A percentile compares a stretch with the other conserved stretches of the same genome.
Conservation (phyloP, 2,888 invertebrate species). For the Coleophora deauratella region DNA sequence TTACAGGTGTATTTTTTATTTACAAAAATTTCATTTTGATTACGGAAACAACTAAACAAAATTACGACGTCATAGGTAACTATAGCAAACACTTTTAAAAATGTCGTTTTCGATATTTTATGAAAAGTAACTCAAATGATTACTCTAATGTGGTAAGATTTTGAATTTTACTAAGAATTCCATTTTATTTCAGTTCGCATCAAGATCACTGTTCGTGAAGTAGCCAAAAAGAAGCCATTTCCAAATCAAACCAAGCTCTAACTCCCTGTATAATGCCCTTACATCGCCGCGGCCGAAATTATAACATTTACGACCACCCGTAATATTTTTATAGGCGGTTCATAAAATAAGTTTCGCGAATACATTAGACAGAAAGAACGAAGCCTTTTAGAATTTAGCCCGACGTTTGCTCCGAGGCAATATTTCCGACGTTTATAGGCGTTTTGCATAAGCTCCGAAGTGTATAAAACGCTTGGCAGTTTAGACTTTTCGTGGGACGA, state of each 20-base stretch:
- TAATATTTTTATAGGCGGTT: conserved; percentile 66
- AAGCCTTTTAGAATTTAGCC: conserved; percentile 27
- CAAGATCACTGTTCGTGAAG: too few relatives aligned
- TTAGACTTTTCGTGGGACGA: conserved; percentile 27
- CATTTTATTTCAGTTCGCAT: too few relatives aligned
- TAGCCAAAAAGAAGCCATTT: conserved; percentile 39
- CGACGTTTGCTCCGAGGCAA: conserved; percentile 43
- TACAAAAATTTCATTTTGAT: too few relatives aligned
- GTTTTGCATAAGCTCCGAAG: conserved; percentile 52
- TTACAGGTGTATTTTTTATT: too few relatives aligned
- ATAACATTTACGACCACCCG: conserved; percentile 54
- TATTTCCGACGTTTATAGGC: conserved; percentile 62
- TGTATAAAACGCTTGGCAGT: conserved; percentile 40
- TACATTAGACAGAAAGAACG: conserved; percentile 37
- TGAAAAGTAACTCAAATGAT: too few relatives aligned
- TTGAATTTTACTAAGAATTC: too few relatives aligned
- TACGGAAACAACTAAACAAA: too few relatives aligned
- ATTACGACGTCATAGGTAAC: too few relatives aligned
- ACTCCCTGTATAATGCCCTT: conserved; percentile 35
- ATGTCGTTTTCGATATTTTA: too few relatives aligned
- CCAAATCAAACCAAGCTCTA: conserved; percentile 50
- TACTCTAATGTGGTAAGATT: too few relatives aligned
- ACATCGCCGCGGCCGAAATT: conserved; percentile 56
- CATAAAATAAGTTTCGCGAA: conserved; percentile 63
- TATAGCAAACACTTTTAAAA: too few relatives aligned